Evolutionary conservation across 1,140 invertebrate species (phyloP), one percentile per base, ranked within the genome.

Genomic region (Streblospio benedicti): DNA sequence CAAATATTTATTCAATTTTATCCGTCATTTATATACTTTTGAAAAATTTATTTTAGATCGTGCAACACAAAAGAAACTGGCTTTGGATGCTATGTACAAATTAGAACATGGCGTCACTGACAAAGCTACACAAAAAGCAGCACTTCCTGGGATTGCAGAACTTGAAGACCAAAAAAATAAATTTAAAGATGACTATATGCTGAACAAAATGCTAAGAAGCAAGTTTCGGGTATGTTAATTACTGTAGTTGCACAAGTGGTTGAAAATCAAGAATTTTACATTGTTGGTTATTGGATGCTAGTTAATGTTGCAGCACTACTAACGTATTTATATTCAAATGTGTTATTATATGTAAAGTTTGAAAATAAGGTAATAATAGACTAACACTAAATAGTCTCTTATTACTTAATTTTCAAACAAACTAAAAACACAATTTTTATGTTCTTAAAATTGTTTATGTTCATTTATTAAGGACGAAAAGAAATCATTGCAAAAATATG

Each of bases 41-140:
- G n/a, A n/a, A n/a, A n/a, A n/a, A n/a, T n/a, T n/a, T n/a, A n/a
- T n/a, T n/a, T n/a, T n/a, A n/a, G n/a, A n/a, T n/a, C n/a, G n/a
- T n/a, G n/a, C n/a, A n/a, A n/a, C n/a, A n/a, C 90, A 88, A 57
- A 88, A 88, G 67, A 85, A 88, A 67, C 76, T 97, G 27, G 90
- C 88, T 66, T 88, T 90, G 69, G 93, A 98, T 85, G 85, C 93
- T 23, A 98, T 98, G 94, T 98, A 87, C 73, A 93, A 80, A 77
- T 79, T 98, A 60, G 93, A 97, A 75, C 93, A 97, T 80, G 87
- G 87, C 35, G 83, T 84, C 12, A 85, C 87, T 59, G 94, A 98
- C 79, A 81, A 85, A 65, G 82, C 82, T 65, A 83, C 84, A 51
- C 85, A 86, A 0, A 86, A 86, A 68, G 81, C 81, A 52, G 81